phyloP scores from a whole-genome alignment of 1,140 invertebrate species.

The Papilio aristodemus region DNA sequence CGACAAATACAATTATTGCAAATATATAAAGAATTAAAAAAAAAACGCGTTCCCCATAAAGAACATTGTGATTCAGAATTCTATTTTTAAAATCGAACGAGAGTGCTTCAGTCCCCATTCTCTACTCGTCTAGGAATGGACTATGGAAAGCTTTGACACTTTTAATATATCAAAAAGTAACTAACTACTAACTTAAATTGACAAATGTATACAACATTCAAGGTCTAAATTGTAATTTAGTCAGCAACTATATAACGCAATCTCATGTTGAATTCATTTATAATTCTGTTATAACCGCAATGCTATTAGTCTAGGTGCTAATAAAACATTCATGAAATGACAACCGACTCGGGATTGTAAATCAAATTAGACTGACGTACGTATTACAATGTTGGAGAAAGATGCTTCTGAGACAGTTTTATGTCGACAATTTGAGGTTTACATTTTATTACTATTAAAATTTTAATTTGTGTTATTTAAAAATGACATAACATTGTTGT shows the following conservation, averaged over 20 bases:
- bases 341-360: conserved; percentile 28
- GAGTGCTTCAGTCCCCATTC: too few species aligned
- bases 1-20: background rate
- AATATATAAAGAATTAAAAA: too few species aligned
- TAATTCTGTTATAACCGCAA: conserved; percentile 34
- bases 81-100: too few species aligned
- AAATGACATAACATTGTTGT: too few species aligned
- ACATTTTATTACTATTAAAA: background rate
- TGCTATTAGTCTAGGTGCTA: conserved; percentile 32
- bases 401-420: conserved; percentile 25
- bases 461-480: background rate
- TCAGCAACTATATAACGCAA: conserved; percentile 10
- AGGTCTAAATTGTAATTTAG: conserved; percentile 6
- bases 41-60: too few species aligned
- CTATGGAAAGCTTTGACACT: too few species aligned
- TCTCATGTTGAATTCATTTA: conserved; percentile 28
- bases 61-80: too few species aligned
- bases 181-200: too few species aligned
- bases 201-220: background rate
- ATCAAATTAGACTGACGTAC: conserved; percentile 33
- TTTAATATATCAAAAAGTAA: too few species aligned
- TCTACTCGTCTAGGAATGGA: too few species aligned
- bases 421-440: background rate
- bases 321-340: conserved; percentile 34
- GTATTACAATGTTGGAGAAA: conserved; percentile 23